Evolutionary conservation across 2,113 vertebrate species (phyloP), one percentile per base, ranked within the genome.

Genomic region (Sorex fumeus): DNA sequence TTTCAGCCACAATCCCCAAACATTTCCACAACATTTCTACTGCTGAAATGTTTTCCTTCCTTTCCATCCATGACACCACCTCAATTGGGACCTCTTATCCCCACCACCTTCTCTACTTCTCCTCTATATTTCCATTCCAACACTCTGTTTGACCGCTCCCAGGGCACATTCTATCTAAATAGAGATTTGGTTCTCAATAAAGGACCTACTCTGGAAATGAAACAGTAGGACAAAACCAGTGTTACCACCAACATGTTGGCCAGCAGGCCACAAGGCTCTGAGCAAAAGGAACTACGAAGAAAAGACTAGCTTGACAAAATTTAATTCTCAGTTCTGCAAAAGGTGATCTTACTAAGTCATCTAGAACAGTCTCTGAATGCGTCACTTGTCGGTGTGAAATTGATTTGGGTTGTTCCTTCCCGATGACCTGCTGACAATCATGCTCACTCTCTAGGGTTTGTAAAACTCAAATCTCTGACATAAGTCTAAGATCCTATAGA

Each of bases 301-400:
- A 87, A 78, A 82, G 60, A 69, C 74, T 23, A 57, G 25, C 69
- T 30, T 62, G 67, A 47, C 40, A 62, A 50, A 87, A 47, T 70
- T 64, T 32, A 53, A 75, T 75, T 90, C 76, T 93, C 82, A 62
- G 34, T 53, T 90, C 66, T 53, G n/a, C 34, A 66, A 80, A 64
- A 75, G 60, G 25, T 74, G 71, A 79, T 92, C 28, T 70, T 25
- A 88, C 91, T 76, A 13, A 32, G 9, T 27, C 72, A 66, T 45
- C 32, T 62, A 82, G 47, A 13, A 60, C 12, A 0, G 36, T 27
- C 82, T 36, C 40, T 36, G 53, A 69, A 78, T 11, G 8, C 36
- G 34, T 72, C 67, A 18, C 53, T 62, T n/a, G 45, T 40, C 11
- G 2, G 36, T 84, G 67, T 87, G 47, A 91, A 91, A 87, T 50